phyloP scores from a whole-genome alignment of 2,888 invertebrate species.

The Orthosia gracilis region DNA sequence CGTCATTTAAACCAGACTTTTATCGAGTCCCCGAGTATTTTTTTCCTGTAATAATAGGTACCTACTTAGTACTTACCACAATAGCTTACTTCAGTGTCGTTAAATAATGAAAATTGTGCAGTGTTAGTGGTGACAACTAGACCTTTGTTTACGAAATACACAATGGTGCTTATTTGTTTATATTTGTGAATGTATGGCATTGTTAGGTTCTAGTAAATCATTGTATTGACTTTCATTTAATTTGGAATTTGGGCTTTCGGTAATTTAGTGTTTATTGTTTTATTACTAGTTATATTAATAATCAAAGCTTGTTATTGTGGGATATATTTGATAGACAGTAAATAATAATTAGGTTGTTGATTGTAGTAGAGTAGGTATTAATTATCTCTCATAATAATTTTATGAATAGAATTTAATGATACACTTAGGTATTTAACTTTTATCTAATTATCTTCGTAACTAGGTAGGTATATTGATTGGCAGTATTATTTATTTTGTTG shows the following conservation, averaged over 20 bases:
- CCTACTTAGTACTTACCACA: neutral
- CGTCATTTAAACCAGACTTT: constrained; percentile 44
- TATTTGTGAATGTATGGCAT: constrained; percentile 21
- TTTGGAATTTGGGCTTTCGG: constrained; percentile 1
- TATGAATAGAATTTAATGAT: neutral
- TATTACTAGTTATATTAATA: neutral
- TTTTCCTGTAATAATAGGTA: constrained; percentile 58
- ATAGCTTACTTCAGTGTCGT: constrained; percentile 15
- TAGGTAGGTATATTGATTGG: neutral
- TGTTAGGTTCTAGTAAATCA: constrained; percentile 43
- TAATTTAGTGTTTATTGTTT: constrained; percentile 18
- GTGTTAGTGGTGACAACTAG: constrained; percentile 24
- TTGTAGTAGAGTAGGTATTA: constrained; percentile 9
- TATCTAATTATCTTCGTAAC: neutral
- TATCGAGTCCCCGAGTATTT: constrained; percentile 32
- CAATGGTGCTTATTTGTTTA: constrained; percentile 7
- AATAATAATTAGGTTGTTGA: constrained; percentile 22
- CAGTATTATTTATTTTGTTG: neutral
- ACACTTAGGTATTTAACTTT: neutral
- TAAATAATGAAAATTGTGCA: constrained; percentile 20
- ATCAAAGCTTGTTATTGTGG: neutral
- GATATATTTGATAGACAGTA: neutral
- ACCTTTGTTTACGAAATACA: neutral
- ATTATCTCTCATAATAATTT: neutral
- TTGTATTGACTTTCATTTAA: constrained; percentile 4